Conservation (phyloP, 2,113 vertebrate genomes). For the Menidia beryllina region DNA sequence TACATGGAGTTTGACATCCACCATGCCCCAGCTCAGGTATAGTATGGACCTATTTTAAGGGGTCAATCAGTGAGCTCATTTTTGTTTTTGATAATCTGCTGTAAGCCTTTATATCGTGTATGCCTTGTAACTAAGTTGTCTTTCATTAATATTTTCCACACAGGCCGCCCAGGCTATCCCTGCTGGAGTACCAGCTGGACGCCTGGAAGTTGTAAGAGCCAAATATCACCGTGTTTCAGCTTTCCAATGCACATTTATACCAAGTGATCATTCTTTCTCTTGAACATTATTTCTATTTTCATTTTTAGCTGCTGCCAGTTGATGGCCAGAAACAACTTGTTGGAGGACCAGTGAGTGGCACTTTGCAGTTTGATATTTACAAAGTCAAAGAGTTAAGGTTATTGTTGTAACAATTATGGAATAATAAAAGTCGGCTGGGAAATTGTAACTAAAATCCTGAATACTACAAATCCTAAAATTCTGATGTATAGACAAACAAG, state of each 20-base stretch:
- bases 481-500: neutral
- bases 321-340: constrained; percentile 13
- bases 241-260: neutral
- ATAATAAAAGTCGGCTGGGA: neutral
- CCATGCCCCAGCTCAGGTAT: constrained; percentile 60
- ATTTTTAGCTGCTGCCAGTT: constrained; percentile 63
- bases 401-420: neutral
- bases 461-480: neutral
- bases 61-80: neutral
- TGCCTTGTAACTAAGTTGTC: neutral
- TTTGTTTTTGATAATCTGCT: neutral
- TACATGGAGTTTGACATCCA: constrained; percentile 66
- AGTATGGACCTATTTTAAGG: constrained; percentile 15
- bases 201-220: constrained; percentile 60
- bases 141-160: constrained; percentile 1
- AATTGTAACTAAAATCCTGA: neutral
- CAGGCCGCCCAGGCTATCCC: constrained; percentile 54
- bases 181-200: constrained; percentile 35
- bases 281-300: constrained; percentile 8
- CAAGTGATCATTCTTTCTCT: neutral
- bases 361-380: neutral
- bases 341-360: constrained; percentile 61
- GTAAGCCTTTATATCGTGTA: neutral
- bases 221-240: neutral
- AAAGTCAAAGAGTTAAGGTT: neutral